Conservation (phyloP, 2,888 invertebrate species). For the Rosalia funebris region DNA sequence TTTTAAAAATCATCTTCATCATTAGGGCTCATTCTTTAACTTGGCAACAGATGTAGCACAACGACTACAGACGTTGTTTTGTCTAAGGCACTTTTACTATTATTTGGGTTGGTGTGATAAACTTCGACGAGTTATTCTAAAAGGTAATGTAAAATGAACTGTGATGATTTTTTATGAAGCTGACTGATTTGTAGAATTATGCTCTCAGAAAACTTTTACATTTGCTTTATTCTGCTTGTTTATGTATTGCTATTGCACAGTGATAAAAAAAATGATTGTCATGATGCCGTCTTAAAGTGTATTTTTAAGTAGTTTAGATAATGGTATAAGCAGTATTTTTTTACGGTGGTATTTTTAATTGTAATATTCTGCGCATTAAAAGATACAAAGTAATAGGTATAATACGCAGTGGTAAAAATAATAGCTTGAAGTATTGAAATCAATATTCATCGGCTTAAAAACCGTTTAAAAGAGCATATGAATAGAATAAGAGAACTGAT, state of each 20-base stretch:
- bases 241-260: neutral
- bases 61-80: neutral
- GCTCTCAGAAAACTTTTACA: constrained; percentile 14
- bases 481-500: too few species aligned
- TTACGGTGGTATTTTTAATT: constrained; percentile 23
- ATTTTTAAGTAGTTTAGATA: constrained; percentile 21
- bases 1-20: too few species aligned
- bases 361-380: constrained; percentile 1
- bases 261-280: constrained; percentile 8
- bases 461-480: too few species aligned
- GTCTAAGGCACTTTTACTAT: neutral
- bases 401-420: too few species aligned
- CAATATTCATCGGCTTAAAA: too few species aligned
- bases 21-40: too few species aligned
- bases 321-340: constrained; percentile 22
- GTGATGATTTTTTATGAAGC: constrained; percentile 24
- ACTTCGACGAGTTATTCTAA: neutral
- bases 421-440: too few species aligned
- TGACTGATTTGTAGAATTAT: constrained; percentile 16
- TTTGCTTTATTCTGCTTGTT: constrained; percentile 8
- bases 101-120: neutral
- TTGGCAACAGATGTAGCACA: too few species aligned
- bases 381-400: too few species aligned
- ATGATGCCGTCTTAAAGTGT: constrained; percentile 17
- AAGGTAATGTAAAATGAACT: constrained; percentile 14